Evolutionary conservation across 2,888 invertebrate species (phyloP).

Genomic region (Amiota mariae): DNA sequence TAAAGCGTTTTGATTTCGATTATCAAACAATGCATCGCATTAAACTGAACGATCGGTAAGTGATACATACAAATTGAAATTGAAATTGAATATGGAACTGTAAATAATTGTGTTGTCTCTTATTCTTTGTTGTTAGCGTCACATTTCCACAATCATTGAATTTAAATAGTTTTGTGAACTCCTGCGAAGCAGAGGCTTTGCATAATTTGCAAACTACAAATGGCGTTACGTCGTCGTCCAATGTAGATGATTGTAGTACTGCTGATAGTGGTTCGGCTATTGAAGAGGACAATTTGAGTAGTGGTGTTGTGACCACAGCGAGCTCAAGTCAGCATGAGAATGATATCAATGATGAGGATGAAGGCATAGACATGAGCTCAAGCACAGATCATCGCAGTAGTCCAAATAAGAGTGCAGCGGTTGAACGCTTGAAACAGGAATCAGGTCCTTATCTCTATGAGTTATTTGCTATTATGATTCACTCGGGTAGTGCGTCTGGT

Average conservation of each 20-base stretch:
- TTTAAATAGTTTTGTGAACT: conserved; percentile 82
- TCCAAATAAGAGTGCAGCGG: conserved; percentile 53
- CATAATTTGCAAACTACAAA: conserved; percentile 52
- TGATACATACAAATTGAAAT: neutral
- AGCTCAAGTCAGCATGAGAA: conserved; percentile 72
- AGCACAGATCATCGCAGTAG: conserved; percentile 69
- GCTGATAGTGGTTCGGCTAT: conserved; percentile 82
- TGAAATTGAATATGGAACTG: neutral
- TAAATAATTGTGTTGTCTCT: neutral
- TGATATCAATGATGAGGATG: conserved; percentile 78
- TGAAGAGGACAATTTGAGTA: conserved; percentile 78
- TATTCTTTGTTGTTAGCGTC: conserved; percentile 76
- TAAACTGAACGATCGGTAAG: conserved; percentile 89
- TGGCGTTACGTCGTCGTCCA: conserved; percentile 69
- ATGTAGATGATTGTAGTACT: conserved; percentile 79
- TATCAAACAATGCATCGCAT: conserved; percentile 87
- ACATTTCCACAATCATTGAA: conserved; percentile 87
- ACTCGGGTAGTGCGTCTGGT: conserved; percentile 91
- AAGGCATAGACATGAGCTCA: conserved; percentile 79
- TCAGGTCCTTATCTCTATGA: conserved; percentile 86
- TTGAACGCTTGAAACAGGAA: conserved; percentile 64
- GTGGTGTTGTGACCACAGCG: conserved; percentile 72
- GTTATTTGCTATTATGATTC: conserved; percentile 92
- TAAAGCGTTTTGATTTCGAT: conserved; percentile 93
- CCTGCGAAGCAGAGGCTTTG: conserved; percentile 53